Base-by-base conservation (phyloP, 1,140 invertebrate genomes). In the Muscidifurax raptorellus region DNA sequence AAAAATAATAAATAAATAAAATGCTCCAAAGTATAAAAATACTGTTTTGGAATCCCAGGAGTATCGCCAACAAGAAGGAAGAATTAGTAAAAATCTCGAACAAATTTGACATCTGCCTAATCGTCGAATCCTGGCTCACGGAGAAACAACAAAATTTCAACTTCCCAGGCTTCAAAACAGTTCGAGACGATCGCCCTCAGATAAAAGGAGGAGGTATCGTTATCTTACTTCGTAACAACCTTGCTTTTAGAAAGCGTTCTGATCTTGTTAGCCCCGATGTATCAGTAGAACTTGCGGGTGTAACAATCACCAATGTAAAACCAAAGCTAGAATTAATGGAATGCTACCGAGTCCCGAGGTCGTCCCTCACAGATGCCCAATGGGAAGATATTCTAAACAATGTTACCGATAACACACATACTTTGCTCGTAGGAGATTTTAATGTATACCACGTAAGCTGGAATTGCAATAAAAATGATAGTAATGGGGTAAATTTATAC, bases 141-240 rank as follows among this genome's bases (percentile, higher is more conserved):
- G 12, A 74, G 25, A n/a, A 47, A 44, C 2, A 25, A 76, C 1
- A 9, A 3, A 40, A 64, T 10, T n/a, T 75, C 13, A 9, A 47
- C 18, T 27, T 76, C 25, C 0, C 36, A 2, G 40, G 74, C 15
- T 76, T 47, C 74, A 76, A 74, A 36, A 40, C 71, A 4, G 3
- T 36, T 18, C 1, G 78, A 7, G 80, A 76, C 47, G 85, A 83
- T 28, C 25, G 77, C 25, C 10, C 36, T 2, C 12, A 71, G 15
- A 44, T 12, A 32, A 59, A 44, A 69, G 82, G 72, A 76, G 81
- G 81, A 30, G 85, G 85, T 28, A 83, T 86, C 25, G 4, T 76
- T 0, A 27, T 69, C 22, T 40, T 80, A 5, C n/a, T 83, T 6
- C 36, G 81, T 18, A 66, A 71, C 7, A 67, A 80, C 22, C 15